Evolutionary conservation across 2,113 vertebrate genomes (phyloP).

Genomic region (Vidua macroura): DNA sequence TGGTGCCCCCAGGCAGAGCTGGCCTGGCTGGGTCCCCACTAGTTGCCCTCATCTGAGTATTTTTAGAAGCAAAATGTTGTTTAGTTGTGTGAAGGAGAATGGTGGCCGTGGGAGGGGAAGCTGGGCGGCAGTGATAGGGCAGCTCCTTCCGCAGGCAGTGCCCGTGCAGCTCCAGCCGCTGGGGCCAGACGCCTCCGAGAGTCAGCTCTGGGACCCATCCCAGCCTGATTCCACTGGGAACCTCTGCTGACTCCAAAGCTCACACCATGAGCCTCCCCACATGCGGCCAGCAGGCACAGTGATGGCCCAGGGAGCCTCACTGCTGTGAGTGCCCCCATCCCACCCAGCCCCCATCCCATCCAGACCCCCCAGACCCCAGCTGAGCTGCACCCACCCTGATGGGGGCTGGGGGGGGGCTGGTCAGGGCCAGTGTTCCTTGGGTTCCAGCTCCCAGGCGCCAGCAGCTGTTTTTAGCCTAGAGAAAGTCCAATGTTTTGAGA

Average conservation of each 20-base stretch:
- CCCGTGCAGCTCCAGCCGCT: not conserved
- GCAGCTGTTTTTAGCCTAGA: slow-evolving; percentile 30
- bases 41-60: not conserved
- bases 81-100: not conserved
- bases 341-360: not conserved
- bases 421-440: not conserved
- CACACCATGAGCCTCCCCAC: not conserved
- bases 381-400: rapidly evolving
- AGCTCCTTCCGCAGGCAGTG: not conserved
- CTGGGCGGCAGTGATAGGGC: not conserved
- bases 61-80: slow-evolving; percentile 32
- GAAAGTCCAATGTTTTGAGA: slow-evolving; percentile 51
- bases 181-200: rapidly evolving
- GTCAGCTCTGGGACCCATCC: rapidly evolving
- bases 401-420: not conserved
- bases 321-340: rapidly evolving
- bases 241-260: not conserved
- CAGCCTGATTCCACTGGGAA: rapidly evolving
- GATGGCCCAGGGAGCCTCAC: not conserved
- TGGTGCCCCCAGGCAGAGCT: not conserved
- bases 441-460: slow-evolving; percentile 14
- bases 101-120: not conserved
- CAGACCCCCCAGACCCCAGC: rapidly evolving
- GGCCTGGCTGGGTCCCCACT: rapidly evolving
- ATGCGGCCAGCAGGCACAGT: rapidly evolving